Evolutionary conservation across 2,888 invertebrate genomes (phyloP).

Genomic region (Oxytorus armatus): DNA sequence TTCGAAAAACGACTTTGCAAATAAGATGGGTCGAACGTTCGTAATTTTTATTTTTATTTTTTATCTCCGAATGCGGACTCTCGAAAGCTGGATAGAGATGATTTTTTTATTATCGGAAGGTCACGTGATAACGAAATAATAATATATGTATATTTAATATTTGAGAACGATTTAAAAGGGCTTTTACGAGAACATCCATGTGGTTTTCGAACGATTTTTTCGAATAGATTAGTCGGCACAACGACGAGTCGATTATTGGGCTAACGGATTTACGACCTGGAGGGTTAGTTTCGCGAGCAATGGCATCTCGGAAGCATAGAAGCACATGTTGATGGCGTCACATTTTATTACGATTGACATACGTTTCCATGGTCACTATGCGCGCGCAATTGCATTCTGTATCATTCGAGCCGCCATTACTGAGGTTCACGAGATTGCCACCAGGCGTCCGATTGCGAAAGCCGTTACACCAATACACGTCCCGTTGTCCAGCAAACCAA

Average conservation of each 20-base stretch:
- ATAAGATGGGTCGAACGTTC: conserved; percentile 22
- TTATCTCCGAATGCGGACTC: conserved; percentile 37
- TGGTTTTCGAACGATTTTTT: conserved; percentile 12
- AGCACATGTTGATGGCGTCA: no score
- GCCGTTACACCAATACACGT: no score
- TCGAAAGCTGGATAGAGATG: conserved; percentile 13
- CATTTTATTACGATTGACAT: no score
- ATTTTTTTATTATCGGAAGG: conserved; percentile 1
- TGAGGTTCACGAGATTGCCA: no score
- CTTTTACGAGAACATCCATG: conserved; percentile 38
- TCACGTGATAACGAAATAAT: conserved; percentile 30
- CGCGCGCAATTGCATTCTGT: no score
- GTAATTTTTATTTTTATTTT: conserved; percentile 36
- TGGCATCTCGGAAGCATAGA: no score
- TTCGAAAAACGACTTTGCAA: conserved; percentile 3
- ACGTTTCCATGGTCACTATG: no score
- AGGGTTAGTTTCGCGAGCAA: no score
- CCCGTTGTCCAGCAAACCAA: conserved; percentile 70
- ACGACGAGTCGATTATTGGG: conserved; percentile 19
- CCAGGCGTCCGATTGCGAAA: no score
- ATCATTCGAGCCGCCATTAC: no score
- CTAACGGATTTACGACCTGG: no score
- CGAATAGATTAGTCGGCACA: conserved; percentile 39
- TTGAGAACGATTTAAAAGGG: conserved; percentile 15
- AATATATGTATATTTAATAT: conserved; percentile 37